These are phyloP conservation scores for Nipponacmea schrenckii DNA, from an alignment of 2,888 invertebrate species.

Conservation along the genomic window DNA sequence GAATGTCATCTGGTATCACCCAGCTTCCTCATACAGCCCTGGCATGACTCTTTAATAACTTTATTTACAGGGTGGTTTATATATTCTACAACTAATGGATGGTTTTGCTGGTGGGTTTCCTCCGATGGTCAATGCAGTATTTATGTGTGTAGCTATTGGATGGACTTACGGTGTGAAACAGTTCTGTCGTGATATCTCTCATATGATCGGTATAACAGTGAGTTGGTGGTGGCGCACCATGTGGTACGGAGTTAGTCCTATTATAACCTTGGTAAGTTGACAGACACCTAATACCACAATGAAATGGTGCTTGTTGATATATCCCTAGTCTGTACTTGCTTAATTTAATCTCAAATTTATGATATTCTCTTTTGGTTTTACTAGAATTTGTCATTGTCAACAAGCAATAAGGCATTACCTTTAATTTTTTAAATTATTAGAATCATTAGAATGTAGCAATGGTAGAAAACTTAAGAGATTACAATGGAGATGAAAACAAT, in stretches of 20 bases:
- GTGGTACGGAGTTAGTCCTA: conserved; percentile 56
- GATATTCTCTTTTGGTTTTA: no score
- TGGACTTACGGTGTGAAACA: conserved; percentile 58
- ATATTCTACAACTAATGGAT: conserved; percentile 58
- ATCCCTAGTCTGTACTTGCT: not conserved
- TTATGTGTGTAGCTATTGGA: conserved; percentile 51
- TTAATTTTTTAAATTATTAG: no score
- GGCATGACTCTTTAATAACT: no score
- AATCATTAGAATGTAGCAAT: no score
- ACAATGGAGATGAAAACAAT: no score
- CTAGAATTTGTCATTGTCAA: no score
- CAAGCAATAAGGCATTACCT: no score
- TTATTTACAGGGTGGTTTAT: conserved; percentile 55
- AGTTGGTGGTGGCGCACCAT: conserved; percentile 54
- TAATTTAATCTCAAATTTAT: not conserved
- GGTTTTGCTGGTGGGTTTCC: conserved; percentile 56
- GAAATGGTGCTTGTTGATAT: not conserved
- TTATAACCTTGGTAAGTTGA: conserved; percentile 53
- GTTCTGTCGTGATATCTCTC: conserved; percentile 54
- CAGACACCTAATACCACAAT: not conserved
- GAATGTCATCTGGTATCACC: no score
- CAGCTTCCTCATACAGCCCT: no score
- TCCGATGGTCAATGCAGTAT: conserved; percentile 52
- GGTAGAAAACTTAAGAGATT: no score
- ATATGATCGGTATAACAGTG: conserved; percentile 54